phyloP scores from a whole-genome alignment of 2,113 vertebrate species.

The Porphyrio hochstetteri region DNA sequence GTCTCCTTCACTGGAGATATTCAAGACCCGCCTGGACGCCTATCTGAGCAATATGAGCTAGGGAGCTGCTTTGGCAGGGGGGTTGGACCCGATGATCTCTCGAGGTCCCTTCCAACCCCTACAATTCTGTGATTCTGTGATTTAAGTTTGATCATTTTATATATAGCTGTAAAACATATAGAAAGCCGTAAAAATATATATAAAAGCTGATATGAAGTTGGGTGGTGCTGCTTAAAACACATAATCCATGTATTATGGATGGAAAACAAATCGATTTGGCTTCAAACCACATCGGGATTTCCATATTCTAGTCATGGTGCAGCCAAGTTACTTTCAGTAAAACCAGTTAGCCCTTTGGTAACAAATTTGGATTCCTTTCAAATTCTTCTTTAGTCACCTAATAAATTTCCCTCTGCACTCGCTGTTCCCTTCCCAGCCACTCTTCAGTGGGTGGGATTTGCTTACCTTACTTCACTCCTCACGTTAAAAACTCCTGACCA shows the following conservation, averaged over 20 bases:
- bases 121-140: too few relatives aligned
- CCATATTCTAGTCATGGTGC: not conserved
- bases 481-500: not conserved
- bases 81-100: too few relatives aligned
- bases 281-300: not conserved
- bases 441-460: not conserved
- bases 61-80: too few relatives aligned
- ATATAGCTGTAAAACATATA: not conserved
- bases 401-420: not conserved
- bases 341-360: not conserved
- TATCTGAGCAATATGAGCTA: too few relatives aligned
- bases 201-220: not conserved
- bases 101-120: too few relatives aligned
- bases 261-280: not conserved
- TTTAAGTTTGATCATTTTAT: not conserved
- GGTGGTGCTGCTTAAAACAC: not conserved
- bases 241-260: not conserved
- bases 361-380: not conserved
- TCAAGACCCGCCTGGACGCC: too few relatives aligned
- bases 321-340: not conserved
- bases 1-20: too few relatives aligned
- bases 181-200: too few relatives aligned
- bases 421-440: not conserved
- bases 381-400: not conserved
- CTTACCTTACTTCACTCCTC: not conserved